These are phyloP conservation scores for Candidula unifasciata DNA, from an alignment of 2,888 invertebrate species.

Conservation along the genomic window DNA sequence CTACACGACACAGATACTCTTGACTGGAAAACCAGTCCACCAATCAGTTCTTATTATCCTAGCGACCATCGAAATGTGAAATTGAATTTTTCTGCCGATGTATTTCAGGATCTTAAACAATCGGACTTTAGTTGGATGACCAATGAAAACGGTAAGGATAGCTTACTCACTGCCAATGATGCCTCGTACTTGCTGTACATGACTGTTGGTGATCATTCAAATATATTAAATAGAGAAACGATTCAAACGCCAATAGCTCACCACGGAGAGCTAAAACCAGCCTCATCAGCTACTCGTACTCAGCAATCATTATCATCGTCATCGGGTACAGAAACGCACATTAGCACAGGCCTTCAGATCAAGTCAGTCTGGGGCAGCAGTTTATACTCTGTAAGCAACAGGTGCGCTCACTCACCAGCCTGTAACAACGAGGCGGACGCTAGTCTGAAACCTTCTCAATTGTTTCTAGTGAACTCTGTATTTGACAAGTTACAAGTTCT, in stretches of 20 bases:
- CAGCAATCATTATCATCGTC: too few relatives aligned
- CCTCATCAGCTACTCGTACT: neutral
- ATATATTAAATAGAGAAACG: neutral
- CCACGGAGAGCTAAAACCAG: neutral
- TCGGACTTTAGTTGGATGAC: neutral
- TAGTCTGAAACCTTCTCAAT: neutral
- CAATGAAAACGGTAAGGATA: neutral
- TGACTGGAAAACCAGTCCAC: too few relatives aligned
- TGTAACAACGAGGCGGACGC: neutral
- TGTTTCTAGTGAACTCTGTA: neutral
- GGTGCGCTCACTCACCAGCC: neutral
- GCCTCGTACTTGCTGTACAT: neutral
- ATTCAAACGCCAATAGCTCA: neutral
- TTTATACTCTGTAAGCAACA: too few relatives aligned
- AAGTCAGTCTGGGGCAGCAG: too few relatives aligned
- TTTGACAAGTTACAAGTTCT: neutral
- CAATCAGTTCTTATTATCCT: neutral
- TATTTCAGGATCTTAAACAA: neutral
- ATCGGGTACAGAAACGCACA: too few relatives aligned
- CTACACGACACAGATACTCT: neutral
- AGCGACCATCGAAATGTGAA: neutral
- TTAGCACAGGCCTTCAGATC: too few relatives aligned
- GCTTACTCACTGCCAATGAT: too few relatives aligned
- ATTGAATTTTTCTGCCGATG: neutral
- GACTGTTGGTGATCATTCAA: neutral